Base-by-base conservation (phyloP, 2,888 invertebrate species). In the Synergus umbraculus region DNA sequence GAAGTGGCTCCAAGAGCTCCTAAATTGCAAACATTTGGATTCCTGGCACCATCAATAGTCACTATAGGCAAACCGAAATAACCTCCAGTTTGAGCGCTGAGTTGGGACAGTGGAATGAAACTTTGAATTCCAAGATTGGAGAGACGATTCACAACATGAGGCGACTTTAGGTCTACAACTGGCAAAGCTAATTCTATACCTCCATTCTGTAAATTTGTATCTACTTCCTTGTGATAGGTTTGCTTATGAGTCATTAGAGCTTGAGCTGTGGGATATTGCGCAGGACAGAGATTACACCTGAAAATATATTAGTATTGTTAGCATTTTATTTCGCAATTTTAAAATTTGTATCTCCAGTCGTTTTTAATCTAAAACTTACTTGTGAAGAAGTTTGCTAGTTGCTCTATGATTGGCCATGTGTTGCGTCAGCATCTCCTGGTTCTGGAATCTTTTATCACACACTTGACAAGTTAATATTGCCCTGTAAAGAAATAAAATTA, bases 1-100 rank as follows among this genome's bases (percentile, higher is more conserved):
- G 95, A 95, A 54, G 95, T 95, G 4, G 96, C 95, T 78, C 96
- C 96, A 10, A 96, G 92, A 9, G 95, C 95, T 76, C 94, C 94
- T 84, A 96, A 92, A 89, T 93, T 94, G 67, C 93, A 93, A 69
- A 94, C 91, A 78, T 92, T 92, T 1, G 95, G 94, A 88, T 95
- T 95, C 81, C 94, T 93, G 80, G 94, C 93, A 82, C 94, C 94
- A 86, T 95, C 95, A 76, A 95, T 94, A 1, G 95, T 95, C 77
- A 96, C 94, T 80, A 96, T 94, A 1, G 96, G 96, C 77, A 96
- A 93, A 13, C 95, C 96, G 85, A 95, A 96, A 81, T 94, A 94
- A 5, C 95, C 95, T 58, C 94, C 94, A 0, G 93, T 90, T 84
- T 92, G 92, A 82, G 94, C 94, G 80, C 94, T 94, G 37, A 94